phyloP scores from a whole-genome alignment of 2,797 vertebrate genomes.

The Okamejei kenojei region DNA sequence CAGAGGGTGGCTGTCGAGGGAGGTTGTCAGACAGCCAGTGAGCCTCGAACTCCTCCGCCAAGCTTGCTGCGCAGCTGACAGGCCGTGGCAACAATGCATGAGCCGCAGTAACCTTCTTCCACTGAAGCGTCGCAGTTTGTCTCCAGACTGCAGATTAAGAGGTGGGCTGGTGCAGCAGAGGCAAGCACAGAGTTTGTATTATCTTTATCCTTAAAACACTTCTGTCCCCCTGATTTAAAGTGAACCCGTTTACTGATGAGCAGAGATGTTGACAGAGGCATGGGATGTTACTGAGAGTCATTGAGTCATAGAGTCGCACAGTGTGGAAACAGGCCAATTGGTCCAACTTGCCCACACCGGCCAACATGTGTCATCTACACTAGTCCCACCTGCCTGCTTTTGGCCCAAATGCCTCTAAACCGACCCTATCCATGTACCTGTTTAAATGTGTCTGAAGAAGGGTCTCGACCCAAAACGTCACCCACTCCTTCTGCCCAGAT shows the following conservation, averaged over 20 bases:
- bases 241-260: neutral
- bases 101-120: neutral
- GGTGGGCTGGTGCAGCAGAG: neutral
- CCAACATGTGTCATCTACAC: too few species aligned
- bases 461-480: too few species aligned
- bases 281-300: neutral
- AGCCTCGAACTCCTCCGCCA: neutral
- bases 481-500: too few species aligned
- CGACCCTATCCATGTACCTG: too few species aligned
- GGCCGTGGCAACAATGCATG: neutral
- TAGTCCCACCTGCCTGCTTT: too few species aligned
- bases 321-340: too few species aligned
- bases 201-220: neutral
- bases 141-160: neutral
- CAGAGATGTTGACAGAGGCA: neutral
- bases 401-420: too few species aligned
- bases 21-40: neutral
- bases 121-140: constrained; percentile 7
- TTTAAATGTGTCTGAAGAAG: too few species aligned
- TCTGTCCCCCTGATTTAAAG: neutral
- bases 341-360: too few species aligned
- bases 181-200: neutral
- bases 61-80: constrained; percentile 20
- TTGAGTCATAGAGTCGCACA: too few species aligned
- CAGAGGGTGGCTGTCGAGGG: neutral